Base-by-base conservation (phyloP, 2,113 vertebrate species). In the Poecilia latipinna region DNA sequence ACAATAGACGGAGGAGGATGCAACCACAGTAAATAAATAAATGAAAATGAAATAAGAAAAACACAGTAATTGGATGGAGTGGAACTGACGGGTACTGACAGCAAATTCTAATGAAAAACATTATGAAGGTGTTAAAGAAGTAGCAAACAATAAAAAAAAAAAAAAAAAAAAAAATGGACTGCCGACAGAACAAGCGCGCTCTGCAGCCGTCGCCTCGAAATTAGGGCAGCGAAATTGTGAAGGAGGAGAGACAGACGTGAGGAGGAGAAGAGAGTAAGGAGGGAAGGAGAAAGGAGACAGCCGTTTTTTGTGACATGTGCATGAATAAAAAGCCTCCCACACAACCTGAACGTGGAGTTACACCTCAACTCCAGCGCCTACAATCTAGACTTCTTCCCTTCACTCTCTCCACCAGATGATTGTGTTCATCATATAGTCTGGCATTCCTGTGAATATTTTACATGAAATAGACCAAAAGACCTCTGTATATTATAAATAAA, bases 91-190 rank as follows among this genome's bases (percentile, higher is more conserved):
- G 68, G 76, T 57, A 88, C 78, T 87, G 89, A 93, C 91, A 90
- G 86, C 74, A 63, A 72, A 79, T 86, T 86, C 82, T 92, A 88
- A 92, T 92, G 88, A 92, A 94, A 92, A 90, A 90, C 82, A 93
- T 94, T 82, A 95, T 85, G 86, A 88, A 86, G 85, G 89, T 89
- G 91, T 92, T 92, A 91, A 89, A 87, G 74, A 91, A 90, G 88
- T 68, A 79, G 69, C 77, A 83, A 88, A 92, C 87, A 84, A 84
- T 85, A 64, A 85, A 85, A 85, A 85, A 69, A 51, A 66, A 83
- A 86, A 92, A 86, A 84, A 84, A 82, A 62, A 81, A 85, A 84
- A 85, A 70, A 60, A 66, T 4, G 79, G 75, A 69, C 70, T 80
- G 88, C 79, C 76, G 78, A 24, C 73, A 71, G 70, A 84, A 84